Evolutionary conservation across 2,888 invertebrate genomes (phyloP).

Genomic region (Amorpha juglandis): DNA sequence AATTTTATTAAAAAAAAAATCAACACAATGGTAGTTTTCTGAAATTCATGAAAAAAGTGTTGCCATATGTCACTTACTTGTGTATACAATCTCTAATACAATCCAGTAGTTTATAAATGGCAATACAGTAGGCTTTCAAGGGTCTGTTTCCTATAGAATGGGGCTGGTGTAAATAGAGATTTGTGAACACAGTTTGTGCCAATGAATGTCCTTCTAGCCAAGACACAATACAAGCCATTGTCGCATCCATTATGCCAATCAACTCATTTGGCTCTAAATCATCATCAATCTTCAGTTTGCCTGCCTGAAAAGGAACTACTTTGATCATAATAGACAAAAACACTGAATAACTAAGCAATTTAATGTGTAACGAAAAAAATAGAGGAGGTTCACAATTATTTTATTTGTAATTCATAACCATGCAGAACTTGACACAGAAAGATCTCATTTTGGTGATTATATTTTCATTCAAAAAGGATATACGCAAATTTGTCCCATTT

Average conservation of each 20-base stretch:
- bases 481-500: no score
- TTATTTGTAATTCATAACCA: no score
- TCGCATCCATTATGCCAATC: constrained; percentile 97
- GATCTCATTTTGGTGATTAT: no score
- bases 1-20: no score
- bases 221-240: constrained; percentile 96
- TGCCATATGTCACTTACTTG: constrained; percentile 83
- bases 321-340: neutral
- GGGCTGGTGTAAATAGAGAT: constrained; percentile 96
- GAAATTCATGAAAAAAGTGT: neutral
- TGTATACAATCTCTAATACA: constrained; percentile 94
- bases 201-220: constrained; percentile 99
- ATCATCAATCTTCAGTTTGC: constrained; percentile 90
- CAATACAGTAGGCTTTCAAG: constrained; percentile 93
- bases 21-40: neutral
- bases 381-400: no score
- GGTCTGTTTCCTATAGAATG: constrained; percentile 92
- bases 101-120: constrained; percentile 94
- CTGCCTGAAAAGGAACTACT: constrained; percentile 79
- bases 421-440: no score
- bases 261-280: constrained; percentile 90
- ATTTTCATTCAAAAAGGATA: no score
- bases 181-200: constrained; percentile 98
- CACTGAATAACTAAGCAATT: no score
- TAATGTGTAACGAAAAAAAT: no score